A percentile compares a stretch with the other conserved stretches of the same genome.
Evolutionary conservation across 1,140 invertebrate genomes (phyloP).

Genomic region (Leguminivora glycinivorella): DNA sequence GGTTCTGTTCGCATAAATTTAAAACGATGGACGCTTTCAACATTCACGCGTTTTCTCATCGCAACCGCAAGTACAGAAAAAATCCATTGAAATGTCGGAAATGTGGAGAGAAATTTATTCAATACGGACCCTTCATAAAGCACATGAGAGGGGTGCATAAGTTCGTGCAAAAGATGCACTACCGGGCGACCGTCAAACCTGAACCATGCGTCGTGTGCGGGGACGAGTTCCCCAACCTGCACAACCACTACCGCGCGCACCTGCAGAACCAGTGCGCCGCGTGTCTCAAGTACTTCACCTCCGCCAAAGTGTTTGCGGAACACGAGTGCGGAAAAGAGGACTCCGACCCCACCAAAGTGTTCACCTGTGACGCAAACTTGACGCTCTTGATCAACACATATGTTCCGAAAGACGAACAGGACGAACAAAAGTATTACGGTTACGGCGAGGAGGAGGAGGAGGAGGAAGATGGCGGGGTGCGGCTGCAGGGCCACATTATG

Average conservation of each 20-base stretch:
- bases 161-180: constrained; percentile 65
- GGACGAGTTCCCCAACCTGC: constrained; percentile 69
- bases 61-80: constrained; percentile 70
- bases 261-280: constrained; percentile 62
- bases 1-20: constrained; percentile 72
- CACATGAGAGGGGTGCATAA: constrained; percentile 71
- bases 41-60: constrained; percentile 72
- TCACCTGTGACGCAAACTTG: constrained; percentile 61
- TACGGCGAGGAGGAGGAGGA: constrained; percentile 52
- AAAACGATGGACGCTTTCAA: constrained; percentile 74
- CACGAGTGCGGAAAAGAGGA: constrained; percentile 72
- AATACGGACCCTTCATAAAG: constrained; percentile 70
- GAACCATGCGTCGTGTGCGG: constrained; percentile 70
- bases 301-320: constrained; percentile 56
- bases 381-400: constrained; percentile 58
- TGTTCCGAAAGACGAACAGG: constrained; percentile 62
- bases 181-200: constrained; percentile 58
- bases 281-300: constrained; percentile 72
- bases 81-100: constrained; percentile 71
- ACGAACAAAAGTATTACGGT: constrained; percentile 70
- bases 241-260: constrained; percentile 75
- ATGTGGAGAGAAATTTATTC: constrained; percentile 68
- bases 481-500: constrained; percentile 45
- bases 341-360: constrained; percentile 62
- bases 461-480: constrained; percentile 36